A percentile compares a stretch with the other conserved stretches of the same genome.
Conservation (phyloP, 2,888 invertebrate species). For the Dolichopus griseipennis region DNA sequence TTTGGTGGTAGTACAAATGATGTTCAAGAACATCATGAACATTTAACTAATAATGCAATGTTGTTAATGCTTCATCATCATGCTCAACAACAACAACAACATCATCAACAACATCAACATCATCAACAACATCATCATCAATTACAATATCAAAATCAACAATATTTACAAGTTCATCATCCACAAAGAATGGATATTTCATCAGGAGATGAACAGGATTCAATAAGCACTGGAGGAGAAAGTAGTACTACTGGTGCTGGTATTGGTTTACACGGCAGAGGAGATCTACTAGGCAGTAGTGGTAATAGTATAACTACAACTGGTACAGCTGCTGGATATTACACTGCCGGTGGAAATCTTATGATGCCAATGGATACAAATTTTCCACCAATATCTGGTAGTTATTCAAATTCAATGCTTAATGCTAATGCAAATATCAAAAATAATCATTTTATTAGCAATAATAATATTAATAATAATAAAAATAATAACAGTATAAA, state of each 20-base stretch:
- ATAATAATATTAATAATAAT: constrained; percentile 23
- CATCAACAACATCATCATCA: constrained; percentile 18
- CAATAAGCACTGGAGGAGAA: constrained; percentile 26
- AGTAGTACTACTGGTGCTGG: constrained; percentile 10
- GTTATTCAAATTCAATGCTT: constrained; percentile 26
- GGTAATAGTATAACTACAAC: background rate
- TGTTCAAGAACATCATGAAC: constrained; percentile 25
- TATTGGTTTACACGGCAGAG: background rate
- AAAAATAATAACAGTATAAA: constrained; percentile 20
- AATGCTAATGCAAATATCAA: constrained; percentile 16
- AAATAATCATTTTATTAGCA: constrained; percentile 16
- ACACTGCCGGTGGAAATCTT: constrained; percentile 4
- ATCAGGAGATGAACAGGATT: constrained; percentile 21
- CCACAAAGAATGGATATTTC: constrained; percentile 23
- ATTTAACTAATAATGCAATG: constrained; percentile 26
- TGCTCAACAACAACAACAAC: constrained; percentile 24
- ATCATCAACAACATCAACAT: constrained; percentile 19
- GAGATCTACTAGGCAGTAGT: background rate
- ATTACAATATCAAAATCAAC: constrained; percentile 26
- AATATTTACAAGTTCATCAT: constrained; percentile 17
- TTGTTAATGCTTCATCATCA: constrained; percentile 19
- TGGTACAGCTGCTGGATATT: background rate
- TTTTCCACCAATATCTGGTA: constrained; percentile 35
- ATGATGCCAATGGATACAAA: constrained; percentile 35
- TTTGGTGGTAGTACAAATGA: constrained; percentile 27